A percentile compares a stretch with the other conserved stretches of the same genome.
phyloP scores from a whole-genome alignment of 2,113 vertebrate species.

The Neolamprologus fasciatus region DNA sequence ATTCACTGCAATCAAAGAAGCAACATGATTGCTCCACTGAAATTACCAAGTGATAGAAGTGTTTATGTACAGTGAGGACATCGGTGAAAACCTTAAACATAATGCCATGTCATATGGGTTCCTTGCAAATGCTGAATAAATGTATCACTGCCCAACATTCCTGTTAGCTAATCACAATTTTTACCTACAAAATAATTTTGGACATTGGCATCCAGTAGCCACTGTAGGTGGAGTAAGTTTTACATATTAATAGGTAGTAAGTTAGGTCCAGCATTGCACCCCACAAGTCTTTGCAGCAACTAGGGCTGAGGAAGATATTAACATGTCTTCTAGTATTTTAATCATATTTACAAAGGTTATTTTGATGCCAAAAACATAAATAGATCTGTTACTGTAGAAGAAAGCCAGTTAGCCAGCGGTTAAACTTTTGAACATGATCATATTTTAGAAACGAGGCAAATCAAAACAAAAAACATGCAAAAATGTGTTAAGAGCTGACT shows the following conservation, averaged over 20 bases:
- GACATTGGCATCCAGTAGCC: not conserved
- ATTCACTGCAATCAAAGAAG: not conserved
- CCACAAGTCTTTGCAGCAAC: not conserved
- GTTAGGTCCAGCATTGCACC: not conserved
- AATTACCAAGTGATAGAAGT: not conserved
- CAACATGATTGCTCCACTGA: not conserved
- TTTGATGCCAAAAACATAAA: slow-evolving; percentile 43
- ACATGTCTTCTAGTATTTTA: not conserved
- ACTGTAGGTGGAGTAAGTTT: not conserved
- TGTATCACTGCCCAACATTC: not conserved
- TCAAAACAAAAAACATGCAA: slow-evolving; percentile 83
- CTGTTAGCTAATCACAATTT: not conserved
- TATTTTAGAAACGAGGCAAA: slow-evolving; percentile 10
- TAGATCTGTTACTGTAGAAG: slow-evolving; percentile 7
- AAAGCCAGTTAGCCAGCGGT: slow-evolving; percentile 34
- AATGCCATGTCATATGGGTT: not conserved
- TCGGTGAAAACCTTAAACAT: not conserved
- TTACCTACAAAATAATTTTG: not conserved
- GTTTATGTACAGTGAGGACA: not conserved
- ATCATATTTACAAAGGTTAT: not conserved
- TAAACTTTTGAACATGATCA: not conserved
- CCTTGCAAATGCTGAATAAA: not conserved
- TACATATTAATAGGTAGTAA: not conserved
- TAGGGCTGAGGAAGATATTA: not conserved
- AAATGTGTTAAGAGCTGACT: slow-evolving; percentile 77